Conservation (phyloP, 2,113 vertebrate species). For the Poeciliopsis occidentalis region DNA sequence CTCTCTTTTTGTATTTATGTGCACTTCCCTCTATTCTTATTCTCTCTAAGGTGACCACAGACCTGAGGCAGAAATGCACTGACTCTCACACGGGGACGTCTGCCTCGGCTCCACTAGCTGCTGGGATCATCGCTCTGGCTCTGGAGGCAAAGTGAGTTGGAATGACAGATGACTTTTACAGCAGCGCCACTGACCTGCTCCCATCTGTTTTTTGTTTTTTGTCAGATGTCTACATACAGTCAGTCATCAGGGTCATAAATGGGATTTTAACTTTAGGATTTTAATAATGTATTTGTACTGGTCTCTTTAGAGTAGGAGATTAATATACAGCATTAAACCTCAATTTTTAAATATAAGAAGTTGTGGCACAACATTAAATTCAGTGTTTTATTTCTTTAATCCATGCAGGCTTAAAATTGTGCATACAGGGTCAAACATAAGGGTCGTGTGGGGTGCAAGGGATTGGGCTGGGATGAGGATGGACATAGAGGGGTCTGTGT, state of each 20-base stretch:
- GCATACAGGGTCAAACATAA: neutral
- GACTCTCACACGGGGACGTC: conserved; percentile 82
- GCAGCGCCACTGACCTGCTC: neutral
- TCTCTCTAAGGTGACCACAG: conserved; percentile 78
- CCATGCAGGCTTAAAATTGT: neutral
- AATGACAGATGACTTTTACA: neutral
- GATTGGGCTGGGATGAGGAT: too few species aligned
- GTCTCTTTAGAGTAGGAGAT: too few species aligned
- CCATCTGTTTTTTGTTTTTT: neutral
- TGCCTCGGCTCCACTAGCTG: conserved; percentile 78
- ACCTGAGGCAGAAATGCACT: conserved; percentile 80
- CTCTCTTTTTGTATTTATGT: conserved; percentile 13
- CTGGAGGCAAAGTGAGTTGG: conserved; percentile 81
- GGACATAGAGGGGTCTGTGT: too few species aligned
- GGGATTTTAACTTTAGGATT: neutral
- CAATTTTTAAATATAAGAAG: too few species aligned
- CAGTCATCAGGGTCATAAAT: neutral
- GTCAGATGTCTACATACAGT: neutral
- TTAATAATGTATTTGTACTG: neutral
- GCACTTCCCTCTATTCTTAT: neutral
- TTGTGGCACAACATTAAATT: too few species aligned
- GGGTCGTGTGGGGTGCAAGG: too few species aligned
- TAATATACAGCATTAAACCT: too few species aligned
- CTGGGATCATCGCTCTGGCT: conserved; percentile 79
- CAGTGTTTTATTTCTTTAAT: neutral